phyloP scores from a whole-genome alignment of 2,888 invertebrate species.

The Drosophila meridionalis region DNA sequence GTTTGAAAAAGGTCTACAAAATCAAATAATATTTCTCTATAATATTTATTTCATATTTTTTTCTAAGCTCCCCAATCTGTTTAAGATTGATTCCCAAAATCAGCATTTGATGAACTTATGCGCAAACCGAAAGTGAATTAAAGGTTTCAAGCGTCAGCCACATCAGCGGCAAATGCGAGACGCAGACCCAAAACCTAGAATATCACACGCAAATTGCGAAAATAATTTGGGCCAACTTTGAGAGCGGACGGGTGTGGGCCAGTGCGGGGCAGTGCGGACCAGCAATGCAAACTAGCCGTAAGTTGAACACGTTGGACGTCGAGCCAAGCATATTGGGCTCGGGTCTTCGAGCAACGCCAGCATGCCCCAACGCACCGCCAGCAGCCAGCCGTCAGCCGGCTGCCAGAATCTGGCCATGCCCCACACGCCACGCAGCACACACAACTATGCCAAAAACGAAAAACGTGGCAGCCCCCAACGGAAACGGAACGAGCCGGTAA shows the following conservation, averaged over 20 bases:
- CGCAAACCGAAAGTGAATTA: constrained; percentile 32
- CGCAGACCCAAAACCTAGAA: constrained; percentile 67
- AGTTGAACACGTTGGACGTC: constrained; percentile 41
- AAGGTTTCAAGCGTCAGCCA: constrained; percentile 30
- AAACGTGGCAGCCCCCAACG: constrained; percentile 73
- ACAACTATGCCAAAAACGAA: constrained; percentile 80
- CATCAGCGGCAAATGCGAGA: constrained; percentile 34
- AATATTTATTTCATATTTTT: not conserved
- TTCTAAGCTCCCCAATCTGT: not conserved
- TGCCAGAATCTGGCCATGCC: constrained; percentile 35
- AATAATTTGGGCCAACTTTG: constrained; percentile 67
- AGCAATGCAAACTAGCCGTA: constrained; percentile 58
- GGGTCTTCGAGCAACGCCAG: constrained; percentile 4
- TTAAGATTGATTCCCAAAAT: not conserved
- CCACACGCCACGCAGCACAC: constrained; percentile 68
- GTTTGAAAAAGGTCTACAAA: not conserved
- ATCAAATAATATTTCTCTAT: not conserved
- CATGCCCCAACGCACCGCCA: not conserved
- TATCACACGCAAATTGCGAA: constrained; percentile 75
- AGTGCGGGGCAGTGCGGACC: not conserved
- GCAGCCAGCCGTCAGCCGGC: not conserved
- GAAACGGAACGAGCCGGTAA: constrained; percentile 65
- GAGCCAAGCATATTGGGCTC: constrained; percentile 33
- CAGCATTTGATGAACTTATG: constrained; percentile 22
- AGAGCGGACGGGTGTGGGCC: not conserved